Evolutionary conservation across 2,888 invertebrate species (phyloP).

Genomic region (Coenonympha glycerion): DNA sequence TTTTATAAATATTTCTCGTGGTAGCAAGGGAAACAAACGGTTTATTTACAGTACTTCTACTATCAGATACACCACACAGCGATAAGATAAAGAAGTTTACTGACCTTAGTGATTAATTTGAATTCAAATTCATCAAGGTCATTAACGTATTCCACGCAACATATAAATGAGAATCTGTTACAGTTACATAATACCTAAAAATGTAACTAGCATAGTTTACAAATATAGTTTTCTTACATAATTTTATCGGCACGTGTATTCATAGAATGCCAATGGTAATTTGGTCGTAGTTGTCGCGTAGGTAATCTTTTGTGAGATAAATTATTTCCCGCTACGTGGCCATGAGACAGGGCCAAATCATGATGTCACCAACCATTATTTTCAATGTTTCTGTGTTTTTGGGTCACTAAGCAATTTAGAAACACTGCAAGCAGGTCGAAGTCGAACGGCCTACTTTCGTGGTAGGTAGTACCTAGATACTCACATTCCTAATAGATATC

Average conservation of each 20-base stretch:
- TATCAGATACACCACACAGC: not conserved
- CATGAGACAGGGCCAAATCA: not conserved
- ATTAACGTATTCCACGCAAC: not conserved
- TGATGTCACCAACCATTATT: not conserved
- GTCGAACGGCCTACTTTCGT: not conserved
- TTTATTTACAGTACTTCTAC: not conserved
- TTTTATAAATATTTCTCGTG: not conserved
- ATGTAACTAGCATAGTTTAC: no score
- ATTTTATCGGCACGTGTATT: not conserved
- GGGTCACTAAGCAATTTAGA: not conserved
- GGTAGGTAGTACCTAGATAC: no score
- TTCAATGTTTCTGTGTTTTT: not conserved
- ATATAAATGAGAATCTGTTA: not conserved
- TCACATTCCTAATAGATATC: no score
- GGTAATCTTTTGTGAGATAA: not conserved
- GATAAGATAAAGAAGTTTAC: slow-evolving; percentile 1
- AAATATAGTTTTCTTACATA: not conserved
- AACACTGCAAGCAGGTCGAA: not conserved
- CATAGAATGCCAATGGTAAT: not conserved
- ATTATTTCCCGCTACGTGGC: not conserved
- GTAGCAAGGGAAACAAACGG: not conserved
- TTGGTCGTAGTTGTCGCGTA: not conserved
- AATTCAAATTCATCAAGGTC: no score
- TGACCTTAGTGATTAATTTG: not conserved
- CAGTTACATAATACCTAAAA: not conserved